Base-by-base conservation (phyloP, 2,797 vertebrate genomes). In the Scarus forsteni region DNA sequence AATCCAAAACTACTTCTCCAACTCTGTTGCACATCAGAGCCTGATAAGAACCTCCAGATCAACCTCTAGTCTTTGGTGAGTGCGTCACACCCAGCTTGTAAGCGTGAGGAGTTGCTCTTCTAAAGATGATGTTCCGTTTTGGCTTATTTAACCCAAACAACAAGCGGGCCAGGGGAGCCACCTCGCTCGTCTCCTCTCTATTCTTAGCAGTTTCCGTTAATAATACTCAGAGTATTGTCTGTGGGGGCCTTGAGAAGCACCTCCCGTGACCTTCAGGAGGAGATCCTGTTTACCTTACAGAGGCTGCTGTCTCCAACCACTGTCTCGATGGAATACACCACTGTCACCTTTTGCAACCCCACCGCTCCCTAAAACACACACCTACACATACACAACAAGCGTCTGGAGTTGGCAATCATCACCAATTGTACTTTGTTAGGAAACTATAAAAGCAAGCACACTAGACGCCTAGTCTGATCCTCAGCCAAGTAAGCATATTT, bases 141-240 rank as follows among this genome's bases (percentile, higher is more conserved):
- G 90, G 90, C 91, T 80, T 66, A 74, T 91, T 86, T 77, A 88
- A 90, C 79, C 89, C 88, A 92, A 92, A 91, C 91, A 92, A 91
- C 84, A 70, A 13, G 11, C 44, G 53, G 15, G 66, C 80, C 88
- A 88, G 83, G 87, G 89, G 85, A 92, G 88, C 90, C 88, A 89
- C 93, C 90, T 91, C 75, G 80, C 90, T 94, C 88, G 80, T 80
- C 75, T 89, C 85, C 88, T 89, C 91, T 92, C 93, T 94, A 95
- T 95, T 94, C 94, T 94, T 94, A 94, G 93, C 87, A 80, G 67
- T 90, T 94, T 95, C 94, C 92, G 86, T 93, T 93, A 92, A 93
- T 87, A 94, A 93, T 92, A 93, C 86, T 84, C 91, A 92, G 85
- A 90, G 93, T 92, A 94, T 94, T 94, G 94, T 95, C 93, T 95